Evolutionary conservation across 2,888 invertebrate species (phyloP).

Genomic region (Hydraecia micacea): DNA sequence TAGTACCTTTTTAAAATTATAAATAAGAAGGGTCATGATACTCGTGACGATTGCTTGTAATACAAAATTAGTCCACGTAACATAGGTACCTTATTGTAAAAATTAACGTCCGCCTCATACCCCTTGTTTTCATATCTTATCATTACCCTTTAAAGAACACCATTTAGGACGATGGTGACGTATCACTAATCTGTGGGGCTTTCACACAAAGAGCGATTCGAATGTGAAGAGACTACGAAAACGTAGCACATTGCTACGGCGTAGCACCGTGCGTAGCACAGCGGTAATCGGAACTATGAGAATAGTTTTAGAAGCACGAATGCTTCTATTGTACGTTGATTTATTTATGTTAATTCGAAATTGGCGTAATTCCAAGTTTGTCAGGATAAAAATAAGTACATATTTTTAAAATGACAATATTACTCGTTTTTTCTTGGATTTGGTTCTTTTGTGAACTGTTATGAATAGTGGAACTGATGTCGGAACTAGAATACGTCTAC

Average conservation of each 20-base stretch:
- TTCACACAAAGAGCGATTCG: background rate
- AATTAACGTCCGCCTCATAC: background rate
- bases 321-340: background rate
- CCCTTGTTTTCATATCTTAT: background rate
- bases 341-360: background rate
- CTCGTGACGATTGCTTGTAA: no score
- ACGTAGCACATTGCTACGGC: constrained; percentile 26
- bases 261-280: constrained; percentile 15
- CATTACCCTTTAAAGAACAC: background rate
- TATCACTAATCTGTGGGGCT: background rate
- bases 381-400: background rate
- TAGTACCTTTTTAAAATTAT: no score
- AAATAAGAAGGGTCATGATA: no score
- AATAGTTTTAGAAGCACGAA: background rate
- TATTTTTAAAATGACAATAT: background rate
- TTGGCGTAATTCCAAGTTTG: background rate
- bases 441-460: background rate
- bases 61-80: no score
- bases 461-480: background rate
- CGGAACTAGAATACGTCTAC: background rate
- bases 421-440: background rate
- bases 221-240: background rate
- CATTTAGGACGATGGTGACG: background rate
- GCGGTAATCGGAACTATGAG: background rate
- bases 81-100: no score